Evolutionary conservation across 2,113 vertebrate genomes (phyloP), one percentile per base, ranked within the genome.

Genomic region (Cromileptes altivelis): DNA sequence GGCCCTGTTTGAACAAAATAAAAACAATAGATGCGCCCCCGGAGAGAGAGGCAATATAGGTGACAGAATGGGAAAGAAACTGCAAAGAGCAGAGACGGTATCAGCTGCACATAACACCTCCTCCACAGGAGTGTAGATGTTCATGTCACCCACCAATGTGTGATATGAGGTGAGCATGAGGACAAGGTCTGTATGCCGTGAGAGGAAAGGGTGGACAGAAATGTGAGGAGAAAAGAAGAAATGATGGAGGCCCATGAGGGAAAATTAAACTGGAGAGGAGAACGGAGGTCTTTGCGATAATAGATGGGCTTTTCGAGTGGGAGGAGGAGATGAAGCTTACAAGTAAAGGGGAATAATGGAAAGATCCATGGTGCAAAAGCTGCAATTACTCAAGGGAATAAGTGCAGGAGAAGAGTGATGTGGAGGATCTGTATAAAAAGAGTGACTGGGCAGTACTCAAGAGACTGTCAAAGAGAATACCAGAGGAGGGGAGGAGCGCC

Each of bases 401-500:
- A 40, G 58, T 60, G 63, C 76, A 68, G 42, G 70, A 85, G 72
- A 86, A 78, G 81, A 91, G 64, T 56, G 67, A 87, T 78, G 75
- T 64, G 33, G 71, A 75, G 82, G 73, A 85, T 87, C 57, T 57
- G 61, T 42, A 62, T 55, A 61, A 70, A 81, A 64, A 74, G 71
- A 78, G 53, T 23, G 78, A 85, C 84, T 78, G 84, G 87, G 74
- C 81, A 84, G 75, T 42, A 15, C 81, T 84, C 85, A 70, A 64
- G 89, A 89, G 88, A 77, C 64, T 21, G 74, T 90, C 89, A 93
- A 92, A 92, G 85, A 81, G 82, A 91, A 89, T 89, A 72, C 58
- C 23, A 50, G 58, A 85, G 56, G n/a, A 80, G n/a, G 70, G 57
- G 79, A 80, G 87, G 86, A 81, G 85, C 58, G 18, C 47, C 67